phyloP scores from a whole-genome alignment of 2,113 vertebrate species.

The Emydocephalus ijimae region DNA sequence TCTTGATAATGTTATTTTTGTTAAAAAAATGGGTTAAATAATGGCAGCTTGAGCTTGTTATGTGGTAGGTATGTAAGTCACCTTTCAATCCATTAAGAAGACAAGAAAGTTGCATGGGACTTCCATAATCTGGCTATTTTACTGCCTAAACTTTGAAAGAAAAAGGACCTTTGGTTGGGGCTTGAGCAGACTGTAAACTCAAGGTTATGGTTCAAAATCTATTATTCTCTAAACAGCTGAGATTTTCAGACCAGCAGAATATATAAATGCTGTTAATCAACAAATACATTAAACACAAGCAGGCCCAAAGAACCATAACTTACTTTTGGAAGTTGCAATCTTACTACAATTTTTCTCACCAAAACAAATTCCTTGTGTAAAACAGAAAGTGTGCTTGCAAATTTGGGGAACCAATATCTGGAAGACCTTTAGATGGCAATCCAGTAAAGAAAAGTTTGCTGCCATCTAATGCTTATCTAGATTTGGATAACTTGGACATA shows the following conservation, averaged over 20 bases:
- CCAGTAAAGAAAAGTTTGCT: background rate
- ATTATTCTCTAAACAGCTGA: background rate
- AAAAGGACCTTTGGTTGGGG: background rate
- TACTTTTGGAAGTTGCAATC: background rate
- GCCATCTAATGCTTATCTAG: background rate
- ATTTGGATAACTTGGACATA: background rate
- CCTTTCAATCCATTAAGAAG: background rate
- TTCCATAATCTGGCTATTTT: background rate
- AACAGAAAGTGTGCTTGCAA: background rate
- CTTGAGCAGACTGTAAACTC: background rate
- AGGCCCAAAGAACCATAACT: background rate
- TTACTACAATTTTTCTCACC: background rate
- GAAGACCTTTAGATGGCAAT: background rate
- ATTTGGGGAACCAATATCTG: slow-evolving; percentile 11
- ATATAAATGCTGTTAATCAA: background rate
- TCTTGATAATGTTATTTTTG: background rate
- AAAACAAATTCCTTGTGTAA: slow-evolving; percentile 1
- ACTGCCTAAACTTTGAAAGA: background rate
- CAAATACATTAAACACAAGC: background rate
- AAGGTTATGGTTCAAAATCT: background rate
- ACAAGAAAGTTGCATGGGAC: background rate
- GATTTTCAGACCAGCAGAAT: background rate
- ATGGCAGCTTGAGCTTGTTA: background rate
- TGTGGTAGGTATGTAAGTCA: background rate
- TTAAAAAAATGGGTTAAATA: background rate